A percentile compares a stretch with the other conserved stretches of the same genome.
Evolutionary conservation across 2,797 vertebrate genomes (phyloP).

Genomic region (Gallirallus australis): DNA sequence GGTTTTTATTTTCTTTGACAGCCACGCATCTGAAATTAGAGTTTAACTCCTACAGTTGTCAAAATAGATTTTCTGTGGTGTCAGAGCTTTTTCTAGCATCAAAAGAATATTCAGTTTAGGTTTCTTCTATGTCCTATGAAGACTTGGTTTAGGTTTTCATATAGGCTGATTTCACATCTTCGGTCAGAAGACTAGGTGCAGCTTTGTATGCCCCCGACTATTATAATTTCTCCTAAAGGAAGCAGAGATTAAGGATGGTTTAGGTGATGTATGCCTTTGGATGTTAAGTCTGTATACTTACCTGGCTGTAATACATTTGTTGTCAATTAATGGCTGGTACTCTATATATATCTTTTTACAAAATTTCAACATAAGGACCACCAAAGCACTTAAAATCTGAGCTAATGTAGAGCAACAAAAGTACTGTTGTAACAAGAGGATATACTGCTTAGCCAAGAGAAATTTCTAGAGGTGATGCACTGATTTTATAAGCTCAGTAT

Average conservation of each 20-base stretch:
- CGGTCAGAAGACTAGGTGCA: neutral
- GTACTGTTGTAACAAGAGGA: neutral
- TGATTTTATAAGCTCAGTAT: neutral
- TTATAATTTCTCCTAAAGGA: neutral
- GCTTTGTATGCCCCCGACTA: neutral
- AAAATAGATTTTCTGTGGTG: constrained; percentile 71
- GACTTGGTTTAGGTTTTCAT: constrained; percentile 3
- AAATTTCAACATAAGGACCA: neutral
- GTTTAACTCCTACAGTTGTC: constrained; percentile 71
- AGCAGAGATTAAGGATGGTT: neutral
- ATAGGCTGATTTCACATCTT: neutral
- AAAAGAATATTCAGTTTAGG: constrained; percentile 47
- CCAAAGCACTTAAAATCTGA: neutral
- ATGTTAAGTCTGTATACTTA: neutral
- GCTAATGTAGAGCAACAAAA: neutral
- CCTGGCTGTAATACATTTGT: neutral
- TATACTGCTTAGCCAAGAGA: neutral
- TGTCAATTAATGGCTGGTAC: neutral
- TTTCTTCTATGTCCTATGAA: constrained; percentile 15
- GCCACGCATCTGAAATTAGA: constrained; percentile 65
- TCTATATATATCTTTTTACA: neutral
- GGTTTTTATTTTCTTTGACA: constrained; percentile 39
- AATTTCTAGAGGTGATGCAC: neutral
- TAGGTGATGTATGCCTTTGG: neutral
- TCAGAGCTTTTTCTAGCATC: constrained; percentile 53